Base-by-base conservation (phyloP, 1,140 invertebrate genomes). In the Nasonia longicornis region DNA sequence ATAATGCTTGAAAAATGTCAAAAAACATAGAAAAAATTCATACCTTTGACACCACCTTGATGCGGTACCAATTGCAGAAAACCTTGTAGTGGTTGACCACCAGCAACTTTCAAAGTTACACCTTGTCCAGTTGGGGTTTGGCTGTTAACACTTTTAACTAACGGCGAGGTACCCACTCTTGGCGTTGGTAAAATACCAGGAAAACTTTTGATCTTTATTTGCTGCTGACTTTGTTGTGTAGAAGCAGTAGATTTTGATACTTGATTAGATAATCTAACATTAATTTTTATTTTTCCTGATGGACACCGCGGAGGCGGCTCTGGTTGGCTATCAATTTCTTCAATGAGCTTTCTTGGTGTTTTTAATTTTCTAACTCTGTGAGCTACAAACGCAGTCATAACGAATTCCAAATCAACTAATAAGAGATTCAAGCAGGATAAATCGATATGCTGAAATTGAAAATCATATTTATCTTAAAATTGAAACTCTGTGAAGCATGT, bases 321-420 rank as follows among this genome's bases (percentile, higher is more conserved):
- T 12, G 93, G 92, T 69, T 91, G 87, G 77, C 84, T 90, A 86
- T 96, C 94, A 79, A 96, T 93, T 89, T 96, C 95, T 88, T 96
- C 94, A 70, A 97, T 96, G 2, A 96, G 88, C 85, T 94, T 94
- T 66, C 92, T 91, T 8, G 94, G 93, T n/a, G 95, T 93, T 85
- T 94, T 93, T 71, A 96, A 93, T 84, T 94, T 93, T 79, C 93
- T 93, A 48, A 95, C 93, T 86, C 96, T 93, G 89, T 97, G 96
- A 69, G 96, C 95, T 64, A 95, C 94, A 91, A 96, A 98, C 6
- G 97, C 96, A 73, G 95, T 95, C 52, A 96, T 86, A 66, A 92
- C 92, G 73, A 91, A 86, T 87, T 97, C 96, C 87, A 96, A 89
- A 84, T 95, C 92, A 69, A 94, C 86, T 26, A 97, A 85, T 70